These are phyloP conservation scores for Zaprionus lachaisei DNA, from an alignment of 1,140 invertebrate species.

Conservation along the genomic window DNA sequence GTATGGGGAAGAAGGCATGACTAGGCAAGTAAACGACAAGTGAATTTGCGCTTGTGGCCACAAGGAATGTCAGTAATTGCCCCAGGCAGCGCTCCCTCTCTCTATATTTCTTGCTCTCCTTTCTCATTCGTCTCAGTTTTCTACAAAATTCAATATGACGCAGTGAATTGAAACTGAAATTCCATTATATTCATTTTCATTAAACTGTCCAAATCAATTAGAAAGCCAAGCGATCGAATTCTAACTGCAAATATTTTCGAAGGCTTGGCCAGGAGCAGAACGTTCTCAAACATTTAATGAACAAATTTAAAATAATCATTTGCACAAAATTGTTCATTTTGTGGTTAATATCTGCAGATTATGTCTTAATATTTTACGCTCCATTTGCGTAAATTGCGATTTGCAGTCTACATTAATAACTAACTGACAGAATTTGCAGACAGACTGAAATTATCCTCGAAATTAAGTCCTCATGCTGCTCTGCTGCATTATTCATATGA, in stretches of 20 bases:
- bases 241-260: slow-evolving; percentile 17
- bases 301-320: not conserved
- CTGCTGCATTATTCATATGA: slow-evolving; percentile 56
- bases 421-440: not conserved
- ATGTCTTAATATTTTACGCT: slow-evolving; percentile 24
- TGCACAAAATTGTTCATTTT: not conserved
- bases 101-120: not conserved
- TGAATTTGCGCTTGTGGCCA: slow-evolving; percentile 62
- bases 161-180: slow-evolving; percentile 31
- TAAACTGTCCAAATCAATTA: slow-evolving; percentile 33
- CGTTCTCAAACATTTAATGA: not conserved
- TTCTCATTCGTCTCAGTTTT: slow-evolving; percentile 9
- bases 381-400: slow-evolving; percentile 35
- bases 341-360: not conserved
- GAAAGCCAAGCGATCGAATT: slow-evolving; percentile 24
- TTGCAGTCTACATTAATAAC: not conserved
- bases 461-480: slow-evolving; percentile 11
- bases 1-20: not conserved
- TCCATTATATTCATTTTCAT: slow-evolving; percentile 30
- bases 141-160: slow-evolving; percentile 8
- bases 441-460: not conserved
- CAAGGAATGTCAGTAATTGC: slow-evolving; percentile 77
- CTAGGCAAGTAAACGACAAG: slow-evolving; percentile 38
- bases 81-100: slow-evolving; percentile 15
- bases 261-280: not conserved